Conservation (phyloP, 1,140 invertebrate genomes). For the roundworm (Caenorhabditis elegans) region WBcel235 BX284603.4:8536001-8536500, state of each 20-base stretch:
- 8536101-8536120: background rate
- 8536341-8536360: constrained; percentile 40
- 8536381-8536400: constrained; percentile 45
- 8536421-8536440: constrained; percentile 45
- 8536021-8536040: background rate
- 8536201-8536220: background rate
- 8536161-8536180: background rate
- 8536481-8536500: constrained; percentile 61
- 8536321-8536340: constrained; percentile 5
- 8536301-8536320: background rate
- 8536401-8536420: constrained; percentile 44
- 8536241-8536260: background rate
- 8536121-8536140: background rate
- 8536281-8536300: background rate
- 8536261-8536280: too few relatives aligned
- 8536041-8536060: background rate
- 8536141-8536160: background rate
- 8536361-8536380: constrained; percentile 30
- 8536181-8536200: background rate
- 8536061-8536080: background rate
- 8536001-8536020: background rate
- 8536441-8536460: constrained; percentile 49
- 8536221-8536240: background rate
- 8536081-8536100: background rate
- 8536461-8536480: constrained; percentile 58